Conservation (phyloP, 2,888 invertebrate species). For the Teleiodes luculella region DNA sequence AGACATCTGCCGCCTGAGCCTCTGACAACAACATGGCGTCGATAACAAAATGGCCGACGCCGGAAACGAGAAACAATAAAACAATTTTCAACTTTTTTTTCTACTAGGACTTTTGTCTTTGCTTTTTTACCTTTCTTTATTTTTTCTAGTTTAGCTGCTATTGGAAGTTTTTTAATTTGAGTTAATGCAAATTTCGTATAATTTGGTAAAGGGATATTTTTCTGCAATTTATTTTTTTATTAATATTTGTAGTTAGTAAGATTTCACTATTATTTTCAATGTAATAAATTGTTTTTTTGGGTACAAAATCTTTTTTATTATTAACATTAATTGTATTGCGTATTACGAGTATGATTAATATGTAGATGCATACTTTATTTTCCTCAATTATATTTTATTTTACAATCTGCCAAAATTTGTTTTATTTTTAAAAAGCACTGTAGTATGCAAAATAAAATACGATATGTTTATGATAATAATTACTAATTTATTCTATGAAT, state of each 20-base stretch:
- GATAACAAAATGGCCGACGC: conserved; percentile 41
- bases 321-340: not conserved
- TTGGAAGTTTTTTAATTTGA: conserved; percentile 11
- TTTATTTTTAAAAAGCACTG: not conserved
- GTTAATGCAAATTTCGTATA: conserved; percentile 7
- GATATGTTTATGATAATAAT: conserved; percentile 17
- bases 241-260: conserved; percentile 29
- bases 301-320: conserved; percentile 11
- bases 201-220: conserved; percentile 7
- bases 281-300: no score
- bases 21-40: conserved; percentile 57
- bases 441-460: conserved; percentile 12
- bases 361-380: conserved; percentile 25
- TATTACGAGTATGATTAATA: conserved; percentile 17
- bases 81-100: not conserved
- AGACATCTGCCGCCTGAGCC: conserved; percentile 87
- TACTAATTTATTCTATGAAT: conserved; percentile 50
- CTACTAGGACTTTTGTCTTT: not conserved
- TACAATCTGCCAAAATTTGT: conserved; percentile 21
- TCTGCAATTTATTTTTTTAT: conserved; percentile 24
- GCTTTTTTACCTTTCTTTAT: not conserved
- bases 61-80: conserved; percentile 13
- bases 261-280: conserved; percentile 26
- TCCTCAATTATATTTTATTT: conserved; percentile 29
- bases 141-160: not conserved